Evolutionary conservation across 37 sponge, comb jelly and placozoan species (phyloP).

Genomic region (Bolinopsis microptera): DNA sequence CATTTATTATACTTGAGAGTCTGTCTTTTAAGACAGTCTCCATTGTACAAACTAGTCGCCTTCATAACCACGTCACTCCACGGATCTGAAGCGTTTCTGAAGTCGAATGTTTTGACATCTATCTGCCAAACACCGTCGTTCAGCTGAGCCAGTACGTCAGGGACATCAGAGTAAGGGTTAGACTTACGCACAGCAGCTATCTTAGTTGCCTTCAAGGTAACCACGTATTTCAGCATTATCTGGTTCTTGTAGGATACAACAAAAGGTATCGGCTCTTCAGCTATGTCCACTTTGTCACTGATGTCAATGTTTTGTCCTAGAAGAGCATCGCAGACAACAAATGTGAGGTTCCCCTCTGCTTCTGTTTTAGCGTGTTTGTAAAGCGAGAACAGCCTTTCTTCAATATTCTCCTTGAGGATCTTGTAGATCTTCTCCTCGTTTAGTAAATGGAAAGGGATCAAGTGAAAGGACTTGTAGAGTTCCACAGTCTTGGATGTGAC

Average conservation of each 20-base stretch:
- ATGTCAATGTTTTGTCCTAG: neutral
- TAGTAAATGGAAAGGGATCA: neutral
- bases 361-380: neutral
- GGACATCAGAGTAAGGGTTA: neutral
- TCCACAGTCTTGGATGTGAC: neutral
- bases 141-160: neutral
- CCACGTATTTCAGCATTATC: constrained; percentile 14
- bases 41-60: constrained; percentile 10
- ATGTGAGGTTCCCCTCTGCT: neutral
- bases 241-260: neutral
- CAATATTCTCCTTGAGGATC: neutral
- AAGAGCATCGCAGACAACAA: neutral
- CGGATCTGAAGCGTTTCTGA: neutral
- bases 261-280: neutral
- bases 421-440: neutral
- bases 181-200: neutral
- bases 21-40: neutral
- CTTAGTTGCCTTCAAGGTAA: neutral
- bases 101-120: neutral
- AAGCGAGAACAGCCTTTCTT: neutral
- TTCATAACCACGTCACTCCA: neutral
- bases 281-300: neutral
- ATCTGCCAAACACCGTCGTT: neutral
- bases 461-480: neutral
- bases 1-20: neutral